A percentile compares a stretch with the other conserved stretches of the same genome.
phyloP scores from a whole-genome alignment of 2,113 vertebrate genomes.

The Corvus moneduloides region DNA sequence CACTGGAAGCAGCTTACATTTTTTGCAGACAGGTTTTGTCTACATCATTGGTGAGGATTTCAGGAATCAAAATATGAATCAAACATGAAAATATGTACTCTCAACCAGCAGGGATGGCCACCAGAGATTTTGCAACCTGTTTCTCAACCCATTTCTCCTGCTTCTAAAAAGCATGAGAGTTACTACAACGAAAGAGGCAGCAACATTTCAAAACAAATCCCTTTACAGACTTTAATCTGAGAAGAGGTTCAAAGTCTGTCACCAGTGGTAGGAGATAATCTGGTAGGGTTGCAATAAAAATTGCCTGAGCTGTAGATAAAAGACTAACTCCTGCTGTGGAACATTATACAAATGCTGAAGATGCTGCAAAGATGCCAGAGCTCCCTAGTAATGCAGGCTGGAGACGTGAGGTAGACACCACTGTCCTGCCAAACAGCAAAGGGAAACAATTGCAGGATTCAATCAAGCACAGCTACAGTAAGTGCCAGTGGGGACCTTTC shows the following conservation, averaged over 20 bases:
- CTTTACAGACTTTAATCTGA: conserved; percentile 42
- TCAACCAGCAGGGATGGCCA: background rate
- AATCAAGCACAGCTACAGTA: background rate
- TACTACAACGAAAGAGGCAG: background rate
- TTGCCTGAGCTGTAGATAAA: conserved; percentile 29
- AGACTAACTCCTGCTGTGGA: background rate
- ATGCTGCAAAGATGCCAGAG: conserved; percentile 36
- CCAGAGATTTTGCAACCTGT: background rate
- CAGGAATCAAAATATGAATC: background rate
- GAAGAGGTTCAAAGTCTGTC: conserved; percentile 21
- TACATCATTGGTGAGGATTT: background rate
- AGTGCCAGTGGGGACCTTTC: background rate
- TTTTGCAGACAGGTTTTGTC: background rate
- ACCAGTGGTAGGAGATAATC: conserved; percentile 30
- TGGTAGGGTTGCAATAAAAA: conserved; percentile 1
- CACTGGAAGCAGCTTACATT: background rate
- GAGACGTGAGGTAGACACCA: background rate
- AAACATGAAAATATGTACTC: background rate
- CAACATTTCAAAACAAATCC: conserved; percentile 25
- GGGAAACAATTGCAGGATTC: background rate
- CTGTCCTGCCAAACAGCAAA: background rate
- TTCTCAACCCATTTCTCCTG: background rate
- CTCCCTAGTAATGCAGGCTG: background rate
- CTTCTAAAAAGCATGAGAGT: background rate
- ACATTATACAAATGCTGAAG: background rate